A percentile compares a stretch with the other conserved stretches of the same genome.
Evolutionary conservation across 2,113 vertebrate genomes (phyloP).

Genomic region (Prunella fulvescens): DNA sequence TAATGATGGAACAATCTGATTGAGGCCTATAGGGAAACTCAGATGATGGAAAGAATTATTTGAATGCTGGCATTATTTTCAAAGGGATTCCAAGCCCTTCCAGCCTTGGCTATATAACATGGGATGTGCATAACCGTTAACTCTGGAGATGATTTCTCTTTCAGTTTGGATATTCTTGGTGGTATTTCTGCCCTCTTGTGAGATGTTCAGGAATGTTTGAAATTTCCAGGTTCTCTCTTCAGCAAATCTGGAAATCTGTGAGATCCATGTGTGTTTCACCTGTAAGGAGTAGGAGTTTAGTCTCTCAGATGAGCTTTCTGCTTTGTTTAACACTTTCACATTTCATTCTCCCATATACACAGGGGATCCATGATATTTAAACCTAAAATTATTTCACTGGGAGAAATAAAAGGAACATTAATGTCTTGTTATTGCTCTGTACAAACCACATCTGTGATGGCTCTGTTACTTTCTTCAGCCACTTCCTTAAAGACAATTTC

Average conservation of each 20-base stretch:
- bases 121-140: neutral
- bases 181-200: neutral
- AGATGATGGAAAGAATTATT: neutral
- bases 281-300: neutral
- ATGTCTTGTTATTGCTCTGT: neutral
- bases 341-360: neutral
- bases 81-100: neutral
- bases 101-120: neutral
- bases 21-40: neutral
- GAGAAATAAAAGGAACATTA: neutral
- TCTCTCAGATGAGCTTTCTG: neutral
- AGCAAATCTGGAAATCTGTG: neutral
- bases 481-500: neutral
- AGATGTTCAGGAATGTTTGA: neutral
- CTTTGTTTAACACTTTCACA: neutral
- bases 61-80: neutral
- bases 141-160: neutral
- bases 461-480: neutral
- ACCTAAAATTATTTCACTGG: neutral
- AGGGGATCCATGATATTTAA: neutral
- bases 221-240: neutral
- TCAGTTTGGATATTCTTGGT: neutral
- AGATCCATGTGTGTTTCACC: neutral
- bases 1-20: slow-evolving; percentile 24
- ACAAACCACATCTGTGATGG: neutral